phyloP scores from a whole-genome alignment of 30 jellyfish, hydroid and myxozoan species.

The Turritopsis dohrnii region DNA sequence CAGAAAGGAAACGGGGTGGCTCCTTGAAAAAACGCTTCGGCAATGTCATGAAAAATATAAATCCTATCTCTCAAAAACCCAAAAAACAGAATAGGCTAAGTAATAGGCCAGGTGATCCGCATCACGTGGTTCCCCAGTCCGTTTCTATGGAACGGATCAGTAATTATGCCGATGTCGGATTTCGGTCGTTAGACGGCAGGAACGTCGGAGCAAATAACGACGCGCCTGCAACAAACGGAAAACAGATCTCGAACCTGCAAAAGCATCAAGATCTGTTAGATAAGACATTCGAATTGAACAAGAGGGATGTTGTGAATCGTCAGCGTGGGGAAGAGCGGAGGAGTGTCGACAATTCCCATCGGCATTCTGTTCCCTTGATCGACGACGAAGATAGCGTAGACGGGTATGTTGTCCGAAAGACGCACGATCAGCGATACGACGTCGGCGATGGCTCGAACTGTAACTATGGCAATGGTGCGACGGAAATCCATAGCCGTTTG shows the following conservation, averaged over 20 bases:
- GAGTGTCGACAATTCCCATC: neutral
- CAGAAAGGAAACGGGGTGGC: conserved; percentile 7
- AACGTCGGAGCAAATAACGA: neutral
- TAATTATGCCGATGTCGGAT: neutral
- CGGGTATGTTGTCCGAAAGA: neutral
- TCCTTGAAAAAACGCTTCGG: conserved; percentile 23
- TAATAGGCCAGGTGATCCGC: no score
- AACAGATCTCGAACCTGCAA: neutral
- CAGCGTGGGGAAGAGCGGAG: neutral
- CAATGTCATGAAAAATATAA: conserved; percentile 17
- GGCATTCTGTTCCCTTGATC: neutral
- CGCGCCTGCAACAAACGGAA: neutral
- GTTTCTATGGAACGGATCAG: conserved; percentile 16
- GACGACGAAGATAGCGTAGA: conserved; percentile 9
- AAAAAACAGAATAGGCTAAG: neutral
- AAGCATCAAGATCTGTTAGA: neutral
- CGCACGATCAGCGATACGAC: neutral
- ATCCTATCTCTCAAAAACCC: neutral
- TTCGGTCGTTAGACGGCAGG: neutral
- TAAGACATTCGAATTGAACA: neutral
- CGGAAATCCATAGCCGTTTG: neutral
- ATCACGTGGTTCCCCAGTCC: neutral
- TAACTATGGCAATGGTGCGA: neutral
- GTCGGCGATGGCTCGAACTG: neutral
- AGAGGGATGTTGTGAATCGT: neutral